Evolutionary conservation across 2,113 vertebrate species (phyloP).

Genomic region (Mionectes macconnelli): DNA sequence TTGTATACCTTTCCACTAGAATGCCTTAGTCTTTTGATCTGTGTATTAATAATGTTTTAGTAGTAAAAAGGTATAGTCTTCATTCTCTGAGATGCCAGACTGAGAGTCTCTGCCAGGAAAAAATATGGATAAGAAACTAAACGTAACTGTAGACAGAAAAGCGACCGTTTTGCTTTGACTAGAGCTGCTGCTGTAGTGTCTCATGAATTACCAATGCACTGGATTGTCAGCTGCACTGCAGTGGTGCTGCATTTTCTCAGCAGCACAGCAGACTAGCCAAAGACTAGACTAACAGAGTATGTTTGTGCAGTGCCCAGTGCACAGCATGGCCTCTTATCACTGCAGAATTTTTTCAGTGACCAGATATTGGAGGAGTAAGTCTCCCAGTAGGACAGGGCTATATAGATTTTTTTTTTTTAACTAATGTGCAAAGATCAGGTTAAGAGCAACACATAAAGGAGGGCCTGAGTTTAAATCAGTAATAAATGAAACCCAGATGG

Average conservation of each 20-base stretch:
- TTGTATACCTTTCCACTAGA: not conserved
- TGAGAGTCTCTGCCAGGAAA: not conserved
- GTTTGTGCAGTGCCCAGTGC: not conserved
- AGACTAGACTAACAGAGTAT: rapidly evolving
- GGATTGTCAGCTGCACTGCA: not conserved
- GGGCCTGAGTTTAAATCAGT: not conserved
- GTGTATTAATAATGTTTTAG: not conserved
- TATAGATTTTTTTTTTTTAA: not conserved
- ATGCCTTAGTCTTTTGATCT: not conserved
- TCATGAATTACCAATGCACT: not conserved
- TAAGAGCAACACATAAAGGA: not conserved
- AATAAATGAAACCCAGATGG: not conserved
- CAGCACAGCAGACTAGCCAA: not conserved
- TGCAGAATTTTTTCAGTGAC: not conserved
- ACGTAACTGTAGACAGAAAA: not conserved
- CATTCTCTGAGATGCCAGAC: not conserved
- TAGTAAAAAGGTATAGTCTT: not conserved
- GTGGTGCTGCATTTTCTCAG: not conserved
- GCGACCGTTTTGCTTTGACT: not conserved
- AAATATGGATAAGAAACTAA: not conserved
- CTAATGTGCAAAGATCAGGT: not conserved
- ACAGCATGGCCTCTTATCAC: rapidly evolving
- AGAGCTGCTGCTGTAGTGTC: not conserved
- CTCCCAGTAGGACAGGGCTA: rapidly evolving
- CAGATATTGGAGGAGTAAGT: not conserved